Evolutionary conservation across 1,140 invertebrate species (phyloP).

Genomic region (Lordiphosa mommai): DNA sequence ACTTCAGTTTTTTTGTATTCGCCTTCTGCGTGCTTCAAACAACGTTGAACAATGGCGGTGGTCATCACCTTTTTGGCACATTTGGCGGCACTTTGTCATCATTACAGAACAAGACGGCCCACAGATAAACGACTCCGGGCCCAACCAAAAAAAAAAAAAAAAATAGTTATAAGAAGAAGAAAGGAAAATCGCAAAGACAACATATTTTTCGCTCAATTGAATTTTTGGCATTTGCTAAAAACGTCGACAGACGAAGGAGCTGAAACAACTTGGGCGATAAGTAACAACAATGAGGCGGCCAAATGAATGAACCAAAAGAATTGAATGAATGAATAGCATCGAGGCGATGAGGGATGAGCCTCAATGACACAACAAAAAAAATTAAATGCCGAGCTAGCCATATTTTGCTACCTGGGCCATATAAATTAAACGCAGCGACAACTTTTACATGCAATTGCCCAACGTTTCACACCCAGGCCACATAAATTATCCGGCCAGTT

Average conservation of each 20-base stretch:
- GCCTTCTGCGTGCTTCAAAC: too few relatives aligned
- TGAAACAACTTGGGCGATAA: slow-evolving; percentile 65
- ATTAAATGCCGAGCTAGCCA: slow-evolving; percentile 57
- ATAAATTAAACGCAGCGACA: slow-evolving; percentile 70
- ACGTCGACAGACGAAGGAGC: neutral
- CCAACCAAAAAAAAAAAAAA: slow-evolving; percentile 36
- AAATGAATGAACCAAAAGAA: slow-evolving; percentile 33
- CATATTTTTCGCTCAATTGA: slow-evolving; percentile 76
- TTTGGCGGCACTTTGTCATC: slow-evolving; percentile 66
- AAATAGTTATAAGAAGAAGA: slow-evolving; percentile 29
- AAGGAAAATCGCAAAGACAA: slow-evolving; percentile 74
- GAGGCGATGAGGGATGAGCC: neutral
- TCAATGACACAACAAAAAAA: too few relatives aligned
- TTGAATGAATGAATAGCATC: slow-evolving; percentile 43
- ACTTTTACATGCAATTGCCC: slow-evolving; percentile 73
- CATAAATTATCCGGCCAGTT: slow-evolving; percentile 72
- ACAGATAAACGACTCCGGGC: slow-evolving; percentile 26
- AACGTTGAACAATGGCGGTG: slow-evolving; percentile 31
- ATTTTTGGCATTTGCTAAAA: slow-evolving; percentile 64
- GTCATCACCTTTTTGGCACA: slow-evolving; percentile 50
- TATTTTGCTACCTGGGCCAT: slow-evolving; percentile 27
- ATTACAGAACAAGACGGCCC: slow-evolving; percentile 67
- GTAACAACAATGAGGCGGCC: slow-evolving; percentile 72
- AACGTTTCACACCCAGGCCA: slow-evolving; percentile 59
- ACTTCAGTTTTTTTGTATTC: too few relatives aligned